Percentiles rank a stretch among this genome's conserved stretches.
Conservation (phyloP, 2,797 vertebrate species). For the Fringilla coelebs region DNA sequence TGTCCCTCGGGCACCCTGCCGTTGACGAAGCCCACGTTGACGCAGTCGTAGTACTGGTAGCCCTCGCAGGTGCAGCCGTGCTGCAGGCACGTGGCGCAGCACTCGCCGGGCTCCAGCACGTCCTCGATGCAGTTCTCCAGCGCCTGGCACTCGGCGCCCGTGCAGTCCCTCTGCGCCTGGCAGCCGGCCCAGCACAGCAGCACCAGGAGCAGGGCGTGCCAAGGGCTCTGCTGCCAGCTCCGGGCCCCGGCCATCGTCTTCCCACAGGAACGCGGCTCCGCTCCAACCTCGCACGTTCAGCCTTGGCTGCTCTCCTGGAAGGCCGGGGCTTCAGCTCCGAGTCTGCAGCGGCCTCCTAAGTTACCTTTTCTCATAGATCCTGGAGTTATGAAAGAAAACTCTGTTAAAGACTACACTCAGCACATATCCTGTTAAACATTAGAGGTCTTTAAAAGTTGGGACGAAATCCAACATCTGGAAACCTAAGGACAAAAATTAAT, state of each 20-base stretch:
- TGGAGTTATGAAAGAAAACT: conserved; percentile 68
- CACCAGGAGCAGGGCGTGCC: conserved; percentile 52
- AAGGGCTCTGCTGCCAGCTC: neutral
- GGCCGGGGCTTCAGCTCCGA: neutral
- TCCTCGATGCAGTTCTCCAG: conserved; percentile 89
- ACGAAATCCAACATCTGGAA: conserved; percentile 69
- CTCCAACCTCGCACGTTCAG: neutral
- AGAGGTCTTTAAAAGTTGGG: conserved; percentile 65
- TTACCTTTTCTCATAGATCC: conserved; percentile 56
- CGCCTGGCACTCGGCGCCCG: conserved; percentile 78
- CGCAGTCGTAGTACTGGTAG: conserved; percentile 95
- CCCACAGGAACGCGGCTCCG: neutral
- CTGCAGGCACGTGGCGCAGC: conserved; percentile 85
- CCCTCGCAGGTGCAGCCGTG: conserved; percentile 90
- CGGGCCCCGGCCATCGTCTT: conserved; percentile 17
- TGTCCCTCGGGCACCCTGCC: conserved; percentile 90
- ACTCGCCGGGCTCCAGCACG: conserved; percentile 79
- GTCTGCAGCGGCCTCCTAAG: neutral
- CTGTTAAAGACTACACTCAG: conserved; percentile 66
- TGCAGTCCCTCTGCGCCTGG: conserved; percentile 83
- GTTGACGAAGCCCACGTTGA: conserved; percentile 87
- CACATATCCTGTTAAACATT: conserved; percentile 71
- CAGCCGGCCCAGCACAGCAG: conserved; percentile 28
- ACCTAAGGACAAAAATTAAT: conserved; percentile 61
- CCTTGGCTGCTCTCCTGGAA: neutral